Evolutionary conservation across 2,888 invertebrate genomes (phyloP).

Genomic region (Julus scandinavius): DNA sequence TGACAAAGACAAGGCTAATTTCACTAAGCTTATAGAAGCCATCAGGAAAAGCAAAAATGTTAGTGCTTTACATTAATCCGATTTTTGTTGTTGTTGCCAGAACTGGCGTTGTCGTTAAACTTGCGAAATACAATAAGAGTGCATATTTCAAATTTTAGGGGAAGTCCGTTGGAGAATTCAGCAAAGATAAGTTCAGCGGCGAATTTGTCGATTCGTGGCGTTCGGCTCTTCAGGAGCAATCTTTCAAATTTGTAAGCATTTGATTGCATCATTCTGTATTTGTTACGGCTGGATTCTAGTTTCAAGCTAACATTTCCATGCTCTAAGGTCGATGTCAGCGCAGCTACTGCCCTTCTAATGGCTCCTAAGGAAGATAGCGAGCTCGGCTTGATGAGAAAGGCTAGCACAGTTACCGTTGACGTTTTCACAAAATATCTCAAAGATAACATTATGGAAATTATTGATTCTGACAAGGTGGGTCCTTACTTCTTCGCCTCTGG

Average conservation of each 20-base stretch:
- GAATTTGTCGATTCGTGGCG: slow-evolving; percentile 95
- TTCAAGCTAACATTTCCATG: too few relatives aligned
- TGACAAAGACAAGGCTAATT: slow-evolving; percentile 90
- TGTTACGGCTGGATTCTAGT: too few relatives aligned
- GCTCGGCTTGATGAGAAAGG: slow-evolving; percentile 88
- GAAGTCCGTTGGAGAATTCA: slow-evolving; percentile 87
- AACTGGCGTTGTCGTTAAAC: too few relatives aligned
- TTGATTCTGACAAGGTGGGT: slow-evolving; percentile 91
- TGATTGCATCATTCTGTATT: too few relatives aligned
- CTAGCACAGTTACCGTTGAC: slow-evolving; percentile 91
- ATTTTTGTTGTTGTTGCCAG: too few relatives aligned
- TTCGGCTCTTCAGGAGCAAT: slow-evolving; percentile 77
- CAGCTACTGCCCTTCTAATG: slow-evolving; percentile 85
- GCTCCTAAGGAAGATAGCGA: slow-evolving; percentile 95
- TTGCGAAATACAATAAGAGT: neutral
- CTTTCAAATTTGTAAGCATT: slow-evolving; percentile 77
- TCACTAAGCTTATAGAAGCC: slow-evolving; percentile 76
- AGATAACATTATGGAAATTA: slow-evolving; percentile 98
- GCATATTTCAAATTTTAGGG: slow-evolving; percentile 68
- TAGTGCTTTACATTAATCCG: slow-evolving; percentile 56
- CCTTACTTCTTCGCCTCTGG: neutral
- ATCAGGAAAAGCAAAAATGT: slow-evolving; percentile 85
- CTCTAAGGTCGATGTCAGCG: slow-evolving; percentile 80
- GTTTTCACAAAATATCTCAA: slow-evolving; percentile 96
- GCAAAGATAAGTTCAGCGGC: slow-evolving; percentile 93